A percentile compares a stretch with the other conserved stretches of the same genome.
phyloP scores from a whole-genome alignment of 2,113 vertebrate genomes.

The Tragelaphus scriptus region DNA sequence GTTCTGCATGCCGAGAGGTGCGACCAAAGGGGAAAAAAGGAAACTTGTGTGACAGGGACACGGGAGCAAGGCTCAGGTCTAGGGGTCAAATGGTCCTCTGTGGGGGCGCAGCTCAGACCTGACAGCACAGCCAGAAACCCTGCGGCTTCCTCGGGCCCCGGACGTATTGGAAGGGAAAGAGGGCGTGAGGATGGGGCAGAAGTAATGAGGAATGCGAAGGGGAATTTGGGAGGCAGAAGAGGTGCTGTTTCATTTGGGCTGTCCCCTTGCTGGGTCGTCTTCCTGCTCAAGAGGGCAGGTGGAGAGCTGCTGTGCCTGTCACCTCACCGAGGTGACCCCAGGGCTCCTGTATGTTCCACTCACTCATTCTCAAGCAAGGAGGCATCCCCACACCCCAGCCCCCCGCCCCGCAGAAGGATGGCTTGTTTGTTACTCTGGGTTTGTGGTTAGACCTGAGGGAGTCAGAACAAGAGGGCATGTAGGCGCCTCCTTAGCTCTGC shows the following conservation, averaged over 20 bases:
- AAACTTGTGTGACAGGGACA: not conserved
- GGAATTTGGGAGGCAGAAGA: not conserved
- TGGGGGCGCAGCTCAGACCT: not conserved
- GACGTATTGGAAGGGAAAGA: not conserved
- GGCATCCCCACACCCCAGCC: too few relatives aligned
- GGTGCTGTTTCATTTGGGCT: not conserved
- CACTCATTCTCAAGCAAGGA: not conserved
- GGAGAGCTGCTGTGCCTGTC: not conserved
- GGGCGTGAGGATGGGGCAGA: not conserved
- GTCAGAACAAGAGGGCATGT: not conserved
- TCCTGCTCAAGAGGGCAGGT: not conserved
- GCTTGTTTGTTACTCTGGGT: not conserved
- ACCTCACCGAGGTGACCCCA: not conserved
- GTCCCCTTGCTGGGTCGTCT: not conserved
- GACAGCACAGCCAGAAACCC: not conserved
- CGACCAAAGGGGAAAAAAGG: not conserved
- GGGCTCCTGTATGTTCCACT: not conserved
- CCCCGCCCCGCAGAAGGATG: not conserved
- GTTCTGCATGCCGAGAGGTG: not conserved
- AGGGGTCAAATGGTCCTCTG: not conserved
- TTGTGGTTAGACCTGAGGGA: not conserved
- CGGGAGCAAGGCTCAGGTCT: not conserved
- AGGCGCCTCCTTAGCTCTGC: not conserved
- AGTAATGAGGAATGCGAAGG: not conserved
- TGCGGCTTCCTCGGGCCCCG: not conserved